Conservation (phyloP, 64 coral and sea anemone species). For the Montipora efflorescens region DNA sequence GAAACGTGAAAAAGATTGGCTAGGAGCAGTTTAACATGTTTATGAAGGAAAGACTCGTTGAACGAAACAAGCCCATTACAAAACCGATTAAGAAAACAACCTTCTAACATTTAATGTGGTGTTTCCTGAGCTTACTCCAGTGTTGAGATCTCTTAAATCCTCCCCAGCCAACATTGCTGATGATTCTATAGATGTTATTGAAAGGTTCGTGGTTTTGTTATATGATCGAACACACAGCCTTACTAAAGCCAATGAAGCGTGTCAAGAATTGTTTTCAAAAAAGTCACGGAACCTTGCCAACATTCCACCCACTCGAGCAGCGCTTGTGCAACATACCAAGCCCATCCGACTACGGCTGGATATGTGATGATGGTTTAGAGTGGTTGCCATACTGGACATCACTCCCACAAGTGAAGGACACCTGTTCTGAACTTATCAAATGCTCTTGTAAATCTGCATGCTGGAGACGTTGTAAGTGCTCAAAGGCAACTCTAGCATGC, state of each 20-base stretch:
- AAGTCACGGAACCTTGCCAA: neutral
- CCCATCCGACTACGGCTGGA: neutral
- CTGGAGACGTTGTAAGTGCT: neutral
- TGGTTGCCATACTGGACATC: slow-evolving; percentile 19
- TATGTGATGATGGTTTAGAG: neutral
- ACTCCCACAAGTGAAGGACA: slow-evolving; percentile 17
- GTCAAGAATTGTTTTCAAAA: neutral
- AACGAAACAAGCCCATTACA: slow-evolving; percentile 18
- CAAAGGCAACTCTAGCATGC: slow-evolving; percentile 13
- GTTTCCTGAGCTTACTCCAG: slow-evolving; percentile 27
- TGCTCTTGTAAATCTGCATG: slow-evolving; percentile 18
- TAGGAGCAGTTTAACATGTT: neutral
- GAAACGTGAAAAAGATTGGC: neutral
- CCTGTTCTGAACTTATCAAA: slow-evolving; percentile 10
- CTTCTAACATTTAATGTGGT: neutral
- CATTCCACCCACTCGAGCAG: slow-evolving; percentile 14
- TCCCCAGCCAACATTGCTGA: neutral
- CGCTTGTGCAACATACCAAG: slow-evolving; percentile 13
- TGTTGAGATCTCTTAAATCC: neutral
- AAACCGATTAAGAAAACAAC: slow-evolving; percentile 35
- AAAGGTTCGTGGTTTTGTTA: slow-evolving; percentile 21
- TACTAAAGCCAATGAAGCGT: neutral
- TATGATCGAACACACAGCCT: slow-evolving; percentile 22
- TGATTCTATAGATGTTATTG: neutral
- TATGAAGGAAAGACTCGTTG: slow-evolving; percentile 3